A percentile compares a stretch with the other conserved stretches of the same genome.
Conservation (phyloP, 92 coral and sea anemone species). For the Porites evermanni region DNA sequence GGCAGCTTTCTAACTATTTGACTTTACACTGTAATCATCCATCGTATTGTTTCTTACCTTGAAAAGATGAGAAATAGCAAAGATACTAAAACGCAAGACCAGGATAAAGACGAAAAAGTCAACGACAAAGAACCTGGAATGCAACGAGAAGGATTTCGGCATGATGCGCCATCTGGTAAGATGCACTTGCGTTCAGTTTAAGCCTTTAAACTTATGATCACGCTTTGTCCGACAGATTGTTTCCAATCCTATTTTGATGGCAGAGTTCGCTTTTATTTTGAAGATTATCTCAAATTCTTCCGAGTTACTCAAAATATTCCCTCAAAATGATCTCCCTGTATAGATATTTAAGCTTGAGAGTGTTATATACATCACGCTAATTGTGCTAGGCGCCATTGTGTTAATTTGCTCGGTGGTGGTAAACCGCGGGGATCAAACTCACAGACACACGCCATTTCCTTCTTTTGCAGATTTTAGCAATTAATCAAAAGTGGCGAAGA, state of each 20-base stretch:
- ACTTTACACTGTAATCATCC: not conserved
- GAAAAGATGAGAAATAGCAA: constrained; percentile 1
- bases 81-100: not conserved
- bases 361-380: too few species aligned
- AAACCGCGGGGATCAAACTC: too few species aligned
- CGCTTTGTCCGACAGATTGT: too few species aligned
- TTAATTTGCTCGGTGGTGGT: too few species aligned
- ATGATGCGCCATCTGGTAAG: constrained; percentile 13
- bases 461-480: too few species aligned
- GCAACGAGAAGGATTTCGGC: not conserved
- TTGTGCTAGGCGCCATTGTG: too few species aligned
- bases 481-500: not conserved
- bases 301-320: not conserved
- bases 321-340: too few species aligned
- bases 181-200: not conserved
- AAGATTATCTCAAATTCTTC: too few species aligned
- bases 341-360: too few species aligned
- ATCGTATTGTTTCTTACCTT: not conserved
- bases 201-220: too few species aligned
- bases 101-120: not conserved
- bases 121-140: not conserved
- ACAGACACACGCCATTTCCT: too few species aligned
- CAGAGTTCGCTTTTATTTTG: not conserved
- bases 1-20: constrained; percentile 6
- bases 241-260: too few species aligned